Base-by-base conservation (phyloP, 2,888 invertebrate species). In the Drosophila lutescens region DNA sequence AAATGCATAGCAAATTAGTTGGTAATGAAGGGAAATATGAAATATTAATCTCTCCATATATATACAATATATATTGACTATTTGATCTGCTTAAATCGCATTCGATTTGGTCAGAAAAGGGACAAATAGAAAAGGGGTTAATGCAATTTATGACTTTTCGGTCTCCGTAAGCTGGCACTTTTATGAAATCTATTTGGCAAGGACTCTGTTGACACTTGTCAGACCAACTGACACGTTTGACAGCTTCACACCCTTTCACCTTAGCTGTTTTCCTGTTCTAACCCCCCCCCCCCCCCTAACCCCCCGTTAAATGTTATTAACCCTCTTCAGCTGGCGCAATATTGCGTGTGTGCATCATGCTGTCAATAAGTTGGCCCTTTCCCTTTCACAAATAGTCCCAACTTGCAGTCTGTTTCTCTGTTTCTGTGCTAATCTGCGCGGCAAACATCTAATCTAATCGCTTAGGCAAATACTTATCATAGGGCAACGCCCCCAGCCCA, bases 211-310 rank as follows among this genome's bases (percentile, higher is more conserved):
- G 85, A 85, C 87, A 87, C 85, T 87, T 87, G 85, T 86, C 85
- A 85, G 86, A 74, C 77, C 77, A 78, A 71, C 81, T 82, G 81
- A 84, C 83, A 85, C 86, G 77, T 86, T 84, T 85, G 85, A 85
- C 85, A 85, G 84, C 79, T 81, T 70, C 71, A 71, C 78, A 76
- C 67, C 62, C 58, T 56, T 73, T 74, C 44, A 59, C 66, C 55
- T 74, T 73, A 2, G 9, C n/a, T n/a, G 12, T 10, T 23, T 56
- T 32, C 23, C 10, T 30, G 26, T 1, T 44, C 32, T 7, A n/a
- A 13, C 9, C 17, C 36, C 15, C 32, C 43, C 20, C 2, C 1
- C 30, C 44, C n/a, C 8, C 6, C 20, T 13, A 20, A 20, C 26
- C 12, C 32, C 49, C n/a, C 26, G 2, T 46, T 4, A 15, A 13